Percentiles rank a stretch among this genome's conserved stretches.
Evolutionary conservation across 2,888 invertebrate species (phyloP).

Genomic region (Dorcus hopei): DNA sequence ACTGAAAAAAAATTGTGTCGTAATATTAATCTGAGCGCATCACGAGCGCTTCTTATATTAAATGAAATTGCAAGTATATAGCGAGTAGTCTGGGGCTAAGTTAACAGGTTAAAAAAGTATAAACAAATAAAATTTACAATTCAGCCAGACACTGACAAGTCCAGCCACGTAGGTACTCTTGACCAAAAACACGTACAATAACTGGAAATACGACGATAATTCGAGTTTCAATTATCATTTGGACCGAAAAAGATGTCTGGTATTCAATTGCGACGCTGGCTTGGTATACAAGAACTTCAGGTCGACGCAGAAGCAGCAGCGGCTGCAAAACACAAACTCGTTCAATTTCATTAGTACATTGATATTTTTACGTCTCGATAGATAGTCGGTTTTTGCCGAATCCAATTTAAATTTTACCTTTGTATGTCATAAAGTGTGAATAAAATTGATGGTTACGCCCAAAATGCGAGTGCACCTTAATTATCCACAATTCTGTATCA

Average conservation of each 20-base stretch:
- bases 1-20: too few species aligned
- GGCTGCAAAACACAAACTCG: neutral
- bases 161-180: conserved; percentile 16
- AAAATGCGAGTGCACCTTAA: too few species aligned
- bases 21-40: too few species aligned
- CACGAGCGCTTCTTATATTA: too few species aligned
- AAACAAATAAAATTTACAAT: conserved; percentile 6
- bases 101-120: conserved; percentile 4
- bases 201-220: conserved; percentile 18
- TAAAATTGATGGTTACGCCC: too few species aligned
- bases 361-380: too few species aligned
- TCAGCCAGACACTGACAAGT: conserved; percentile 10
- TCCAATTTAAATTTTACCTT: too few species aligned
- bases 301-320: neutral
- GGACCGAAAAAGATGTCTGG: conserved; percentile 26
- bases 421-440: too few species aligned
- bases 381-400: too few species aligned
- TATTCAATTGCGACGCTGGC: conserved; percentile 16
- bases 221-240: conserved; percentile 22
- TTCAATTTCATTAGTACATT: too few species aligned
- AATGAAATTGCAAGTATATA: neutral
- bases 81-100: neutral
- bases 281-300: conserved; percentile 1
- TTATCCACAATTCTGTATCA: too few species aligned
- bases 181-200: conserved; percentile 16